Base-by-base conservation (phyloP, 2,797 vertebrate genomes). In the Siniperca undulata region DNA sequence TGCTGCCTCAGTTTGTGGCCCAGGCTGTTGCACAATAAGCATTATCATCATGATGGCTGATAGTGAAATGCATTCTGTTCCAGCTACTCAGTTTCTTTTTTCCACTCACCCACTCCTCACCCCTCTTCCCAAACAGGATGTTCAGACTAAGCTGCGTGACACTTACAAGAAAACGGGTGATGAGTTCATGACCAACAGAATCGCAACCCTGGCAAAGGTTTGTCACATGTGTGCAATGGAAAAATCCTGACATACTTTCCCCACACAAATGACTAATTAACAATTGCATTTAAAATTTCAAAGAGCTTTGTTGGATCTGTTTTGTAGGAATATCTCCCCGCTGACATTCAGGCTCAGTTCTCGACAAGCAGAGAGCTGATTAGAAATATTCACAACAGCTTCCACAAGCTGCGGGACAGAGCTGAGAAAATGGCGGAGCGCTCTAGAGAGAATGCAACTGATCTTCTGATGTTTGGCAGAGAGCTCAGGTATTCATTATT, bases 381-480 rank as follows among this genome's bases (percentile, higher is more conserved):
- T 85, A 96, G 96, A 67, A 99, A 97, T 80, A 95, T 99, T 92
- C 97, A 97, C 93, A 98, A 96, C 91, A 99, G 97, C 92, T 99
- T 99, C 87, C 95, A 97, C 61, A 99, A 97, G 91, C 96, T 99
- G n/a, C 96, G 98, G 3, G 98, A 99, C 91, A 93, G 97, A 42
- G 96, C 97, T 0, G 98, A 99, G 93, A 96, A 96, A 46, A 99
- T 99, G 74, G 98, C 97, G 0, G 94, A 97, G 44, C 96, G 98
- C 81, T 98, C 98, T 3, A 97, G 97, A 5, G 98, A 99, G 73
- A 99, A 98, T 0, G 97, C 98, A 4, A 96, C 97, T 0, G 98
- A 99, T 88, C 97, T 99, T 3, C 97, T 99, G 66, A 91, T 98
- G 66, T 99, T 99, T 84, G 98, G 99, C 72, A 97, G 96, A 91